These are phyloP conservation scores for Typhlichthys eigenmanni DNA, from an alignment of 2,797 vertebrate species.

Conservation along the genomic window DNA sequence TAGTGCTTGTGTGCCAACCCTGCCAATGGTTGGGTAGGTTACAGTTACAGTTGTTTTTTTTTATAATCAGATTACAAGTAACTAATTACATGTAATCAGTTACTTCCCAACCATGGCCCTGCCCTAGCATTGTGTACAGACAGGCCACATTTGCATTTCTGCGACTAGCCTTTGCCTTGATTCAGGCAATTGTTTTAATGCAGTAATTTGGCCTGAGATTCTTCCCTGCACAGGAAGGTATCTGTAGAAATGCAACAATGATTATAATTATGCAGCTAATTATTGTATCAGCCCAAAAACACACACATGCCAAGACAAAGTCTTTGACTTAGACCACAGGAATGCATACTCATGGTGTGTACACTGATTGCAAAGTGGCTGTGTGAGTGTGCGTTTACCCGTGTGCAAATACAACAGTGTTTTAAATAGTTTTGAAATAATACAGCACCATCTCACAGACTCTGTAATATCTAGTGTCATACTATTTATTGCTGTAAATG, in stretches of 20 bases:
- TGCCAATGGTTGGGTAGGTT: too few species aligned
- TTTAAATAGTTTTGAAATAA: too few species aligned
- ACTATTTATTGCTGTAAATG: too few species aligned
- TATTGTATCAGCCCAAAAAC: constrained; percentile 71
- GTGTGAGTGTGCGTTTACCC: constrained; percentile 18
- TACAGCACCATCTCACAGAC: too few species aligned
- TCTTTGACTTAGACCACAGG: constrained; percentile 54
- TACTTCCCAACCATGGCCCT: neutral
- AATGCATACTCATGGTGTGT: constrained; percentile 47
- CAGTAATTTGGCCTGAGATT: constrained; percentile 72
- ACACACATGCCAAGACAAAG: constrained; percentile 59
- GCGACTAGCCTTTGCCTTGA: constrained; percentile 66
- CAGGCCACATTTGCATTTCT: constrained; percentile 69
- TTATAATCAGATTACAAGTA: too few species aligned
- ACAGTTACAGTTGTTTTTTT: too few species aligned
- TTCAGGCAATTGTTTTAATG: constrained; percentile 71
- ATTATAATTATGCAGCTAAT: constrained; percentile 80
- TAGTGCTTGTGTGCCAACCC: too few species aligned
- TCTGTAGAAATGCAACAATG: constrained; percentile 72
- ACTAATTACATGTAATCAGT: too few species aligned
- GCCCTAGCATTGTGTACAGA: constrained; percentile 64
- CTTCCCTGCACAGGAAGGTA: constrained; percentile 72
- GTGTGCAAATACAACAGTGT: neutral
- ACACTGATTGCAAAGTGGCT: constrained; percentile 43
- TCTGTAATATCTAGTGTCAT: neutral